Percentiles rank a stretch among this genome's conserved stretches.
Evolutionary conservation across 1,140 invertebrate species (phyloP).

Genomic region (Drosophila ercepeae): DNA sequence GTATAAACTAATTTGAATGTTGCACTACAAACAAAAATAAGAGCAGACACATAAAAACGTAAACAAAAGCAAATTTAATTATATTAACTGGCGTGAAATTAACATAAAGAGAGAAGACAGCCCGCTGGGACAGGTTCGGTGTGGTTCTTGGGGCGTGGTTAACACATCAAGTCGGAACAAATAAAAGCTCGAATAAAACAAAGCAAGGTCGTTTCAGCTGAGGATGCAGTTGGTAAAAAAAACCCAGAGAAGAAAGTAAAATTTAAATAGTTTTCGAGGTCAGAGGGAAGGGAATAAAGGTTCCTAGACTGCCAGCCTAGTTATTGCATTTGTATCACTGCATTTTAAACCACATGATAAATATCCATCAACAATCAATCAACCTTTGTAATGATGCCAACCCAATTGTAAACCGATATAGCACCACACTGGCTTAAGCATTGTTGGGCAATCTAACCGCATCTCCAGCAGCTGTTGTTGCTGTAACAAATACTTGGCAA

Average conservation of each 20-base stretch:
- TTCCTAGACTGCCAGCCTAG: neutral
- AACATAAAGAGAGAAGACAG: slow-evolving; percentile 31
- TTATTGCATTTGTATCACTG: slow-evolving; percentile 2
- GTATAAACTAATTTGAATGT: slow-evolving; percentile 47
- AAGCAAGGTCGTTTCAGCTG: slow-evolving; percentile 60
- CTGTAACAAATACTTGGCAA: slow-evolving; percentile 24
- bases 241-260: slow-evolving; percentile 1
- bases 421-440: slow-evolving; percentile 36
- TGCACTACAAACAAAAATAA: slow-evolving; percentile 43
- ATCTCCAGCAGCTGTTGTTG: slow-evolving; percentile 45
- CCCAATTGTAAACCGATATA: slow-evolving; percentile 29
- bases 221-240: slow-evolving; percentile 17
- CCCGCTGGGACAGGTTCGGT: slow-evolving; percentile 19
- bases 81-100: slow-evolving; percentile 45
- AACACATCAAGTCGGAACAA: slow-evolving; percentile 13
- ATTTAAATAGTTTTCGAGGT: slow-evolving; percentile 19
- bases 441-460: slow-evolving; percentile 48
- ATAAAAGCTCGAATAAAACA: slow-evolving; percentile 39
- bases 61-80: slow-evolving; percentile 51
- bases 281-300: neutral
- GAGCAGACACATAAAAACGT: slow-evolving; percentile 28
- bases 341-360: slow-evolving; percentile 23
- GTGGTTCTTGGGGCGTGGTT: slow-evolving; percentile 58
- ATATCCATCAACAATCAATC: slow-evolving; percentile 44
- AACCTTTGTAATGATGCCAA: slow-evolving; percentile 33